Percentiles rank a stretch among this genome's conserved stretches.
Conservation (phyloP, 2,797 vertebrate species). For the Acipenser ruthenus region DNA sequence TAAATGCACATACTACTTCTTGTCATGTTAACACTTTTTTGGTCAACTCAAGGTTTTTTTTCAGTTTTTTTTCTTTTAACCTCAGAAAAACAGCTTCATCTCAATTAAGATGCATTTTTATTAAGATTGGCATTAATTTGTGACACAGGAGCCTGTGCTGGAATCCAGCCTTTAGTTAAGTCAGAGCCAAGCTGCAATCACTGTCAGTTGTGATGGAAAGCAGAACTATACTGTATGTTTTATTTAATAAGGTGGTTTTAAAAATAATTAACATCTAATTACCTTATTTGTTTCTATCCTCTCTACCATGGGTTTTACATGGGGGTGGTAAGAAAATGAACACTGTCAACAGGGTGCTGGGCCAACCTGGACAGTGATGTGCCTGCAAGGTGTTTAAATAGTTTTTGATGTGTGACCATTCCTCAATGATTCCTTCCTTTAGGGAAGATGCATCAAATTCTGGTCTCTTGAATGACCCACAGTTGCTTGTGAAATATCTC, state of each 20-base stretch:
- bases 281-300: background rate
- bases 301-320: background rate
- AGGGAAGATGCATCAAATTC: too few relatives aligned
- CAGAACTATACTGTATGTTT: background rate
- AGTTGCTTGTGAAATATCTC: too few relatives aligned
- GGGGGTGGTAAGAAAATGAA: too few relatives aligned
- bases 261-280: background rate
- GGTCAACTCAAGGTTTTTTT: background rate
- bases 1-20: too few relatives aligned
- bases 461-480: too few relatives aligned
- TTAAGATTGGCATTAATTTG: background rate
- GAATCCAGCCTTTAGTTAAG: background rate
- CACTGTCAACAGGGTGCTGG: too few relatives aligned
- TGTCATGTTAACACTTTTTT: too few relatives aligned
- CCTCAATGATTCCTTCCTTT: too few relatives aligned
- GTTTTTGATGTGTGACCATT: too few relatives aligned
- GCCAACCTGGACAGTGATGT: too few relatives aligned
- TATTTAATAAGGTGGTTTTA: background rate
- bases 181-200: background rate
- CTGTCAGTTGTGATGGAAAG: background rate
- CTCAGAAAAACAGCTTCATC: background rate
- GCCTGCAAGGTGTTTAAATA: too few relatives aligned
- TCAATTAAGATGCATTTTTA: background rate
- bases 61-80: background rate
- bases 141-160: background rate